Evolutionary conservation across 92 coral and sea anemone genomes (phyloP).

Genomic region (Palythoa grandis): DNA sequence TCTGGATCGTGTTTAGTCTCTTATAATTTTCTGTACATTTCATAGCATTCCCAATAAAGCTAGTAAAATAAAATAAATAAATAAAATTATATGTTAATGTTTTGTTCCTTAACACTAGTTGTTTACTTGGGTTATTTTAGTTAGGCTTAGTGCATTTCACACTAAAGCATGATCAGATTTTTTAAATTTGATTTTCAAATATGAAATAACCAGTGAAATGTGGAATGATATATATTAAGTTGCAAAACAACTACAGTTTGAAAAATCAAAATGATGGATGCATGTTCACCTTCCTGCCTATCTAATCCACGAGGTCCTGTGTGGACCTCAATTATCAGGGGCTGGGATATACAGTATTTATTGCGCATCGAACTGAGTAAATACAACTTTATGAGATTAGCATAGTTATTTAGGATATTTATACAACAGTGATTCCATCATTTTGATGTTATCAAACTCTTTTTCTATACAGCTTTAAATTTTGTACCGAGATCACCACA

Average conservation of each 20-base stretch:
- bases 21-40: no score
- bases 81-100: not conserved
- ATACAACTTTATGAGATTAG: not conserved
- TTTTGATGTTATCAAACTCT: conserved; percentile 14
- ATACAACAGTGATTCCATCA: conserved; percentile 1
- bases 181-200: not conserved
- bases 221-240: no score
- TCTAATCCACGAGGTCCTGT: not conserved
- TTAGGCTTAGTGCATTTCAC: not conserved
- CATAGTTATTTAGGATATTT: conserved; percentile 1
- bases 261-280: not conserved
- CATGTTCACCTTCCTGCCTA: not conserved
- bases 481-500: not conserved
- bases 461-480: not conserved
- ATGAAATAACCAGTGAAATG: not conserved
- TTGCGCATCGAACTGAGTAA: not conserved
- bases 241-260: not conserved
- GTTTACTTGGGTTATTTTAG: not conserved
- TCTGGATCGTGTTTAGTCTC: no score
- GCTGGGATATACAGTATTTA: not conserved
- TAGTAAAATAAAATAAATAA: no score
- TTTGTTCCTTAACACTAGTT: not conserved
- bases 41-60: no score
- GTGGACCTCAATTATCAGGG: not conserved
- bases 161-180: not conserved